Base-by-base conservation (phyloP, 2,888 invertebrate genomes). In the Drosophila ochracea region DNA sequence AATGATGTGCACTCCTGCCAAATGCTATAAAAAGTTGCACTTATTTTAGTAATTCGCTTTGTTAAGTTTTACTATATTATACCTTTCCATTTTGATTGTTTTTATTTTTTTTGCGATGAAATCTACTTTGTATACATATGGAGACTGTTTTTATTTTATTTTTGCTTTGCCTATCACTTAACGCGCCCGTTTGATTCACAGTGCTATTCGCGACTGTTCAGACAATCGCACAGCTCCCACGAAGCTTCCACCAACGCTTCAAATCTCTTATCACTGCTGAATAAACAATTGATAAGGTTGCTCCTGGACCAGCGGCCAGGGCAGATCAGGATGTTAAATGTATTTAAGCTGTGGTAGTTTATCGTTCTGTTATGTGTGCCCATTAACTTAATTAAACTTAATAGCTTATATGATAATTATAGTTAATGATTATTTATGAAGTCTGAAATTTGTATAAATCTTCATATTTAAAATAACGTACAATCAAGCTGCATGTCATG, bases 1-100 rank as follows among this genome's bases (percentile, higher is more conserved):
- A 93, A 85, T 10, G 91, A 92, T 63, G 87, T 80, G 25, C 89
- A 75, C 83, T 92, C 91, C 77, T 88, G 90, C 78, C 92, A 83
- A 55, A 93, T 80, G 80, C 93, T 93, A 21, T 70, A 90, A 60
- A 43, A 47, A 49, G 11, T 3, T 10, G 9, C 25, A 62, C n/a
- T 21, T 16, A 3, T 53, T 35, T 69, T 59, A 37, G 28, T 35
- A 57, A 3, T 11, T 54, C 16, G 25, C 10, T 30, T 11, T 30
- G 9, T 2, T 19, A 5, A 13, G 11, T 49, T 50, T 11, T 49
- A 4, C 5, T 31, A 13, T 11, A 33, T 41, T 53, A 52, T 78
- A 79, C 82, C 78, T 79, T 66, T 78, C 78, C 78, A 79, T 78
- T 47, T 67, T 73, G 2, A 35, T 25, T 47, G 47, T 16, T 25